Base-by-base conservation (phyloP, 2,888 invertebrate species). In the Xylota sylvarum region DNA sequence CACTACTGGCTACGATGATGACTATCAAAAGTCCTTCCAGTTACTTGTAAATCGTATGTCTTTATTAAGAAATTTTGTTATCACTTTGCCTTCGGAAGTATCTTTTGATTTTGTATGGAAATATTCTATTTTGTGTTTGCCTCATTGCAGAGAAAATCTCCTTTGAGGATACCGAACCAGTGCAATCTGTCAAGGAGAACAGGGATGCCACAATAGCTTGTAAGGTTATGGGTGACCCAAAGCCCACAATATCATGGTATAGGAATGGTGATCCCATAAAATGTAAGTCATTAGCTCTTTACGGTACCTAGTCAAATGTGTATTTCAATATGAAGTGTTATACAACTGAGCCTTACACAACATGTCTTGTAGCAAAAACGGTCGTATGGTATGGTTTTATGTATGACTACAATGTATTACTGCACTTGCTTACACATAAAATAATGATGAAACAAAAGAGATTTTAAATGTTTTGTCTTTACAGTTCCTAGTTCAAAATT, bases 151-250 rank as follows among this genome's bases (percentile, higher is more conserved):
- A 93, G 88, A 93, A 94, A 80, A 93, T 95, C 73, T 92, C 93
- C 67, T 95, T 94, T 90, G 92, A 92, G 89, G 94, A 94, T 88
- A 94, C 94, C 50, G 93, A 93, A 46, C 89, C 90, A 46, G 91
- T 93, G 76, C 94, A 94, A 89, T 93, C 91, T 69, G 94, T 93
- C 7, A 91, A 91, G 60, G 94, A 94, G 90, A 93, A 93, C 80
- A 90, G 91, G 69, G 93, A 94, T 88, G 93, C 93, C 23, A 91
- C 93, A 48, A 91, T 93, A 70, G 89, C 90, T 79, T 93, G 93
- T 89, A 90, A 90, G 65, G 93, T 92, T n/a, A 90, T 89, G 80
- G 93, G 93, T 32, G 93, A 94, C 89, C 93, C 93, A 7, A 89
- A 89, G 65, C 93, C 93, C 84, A 90, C 90, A 81, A 90, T 93